Evolutionary conservation across 2,113 vertebrate genomes (phyloP).

Genomic region (Mesitornis unicolor): DNA sequence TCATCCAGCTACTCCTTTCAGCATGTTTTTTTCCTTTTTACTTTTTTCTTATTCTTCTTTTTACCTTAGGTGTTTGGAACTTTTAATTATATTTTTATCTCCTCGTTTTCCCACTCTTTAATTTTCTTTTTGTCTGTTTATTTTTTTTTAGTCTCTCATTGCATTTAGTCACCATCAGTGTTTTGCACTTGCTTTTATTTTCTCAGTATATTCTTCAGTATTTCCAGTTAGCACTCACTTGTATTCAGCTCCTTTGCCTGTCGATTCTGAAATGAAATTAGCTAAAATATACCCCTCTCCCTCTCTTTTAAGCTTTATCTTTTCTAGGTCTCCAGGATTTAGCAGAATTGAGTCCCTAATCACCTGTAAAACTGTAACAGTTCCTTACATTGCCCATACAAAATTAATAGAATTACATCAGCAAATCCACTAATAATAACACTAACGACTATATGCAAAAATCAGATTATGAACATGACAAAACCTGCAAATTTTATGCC

Average conservation of each 20-base stretch:
- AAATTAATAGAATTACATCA: neutral
- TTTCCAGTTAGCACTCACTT: neutral
- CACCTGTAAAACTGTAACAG: neutral
- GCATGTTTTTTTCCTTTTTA: no score
- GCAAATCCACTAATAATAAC: neutral
- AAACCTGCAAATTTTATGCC: neutral
- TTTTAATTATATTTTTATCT: neutral
- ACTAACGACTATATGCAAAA: neutral
- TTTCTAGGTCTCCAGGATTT: neutral
- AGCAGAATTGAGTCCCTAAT: neutral
- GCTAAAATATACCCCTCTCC: neutral
- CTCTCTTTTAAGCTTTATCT: neutral
- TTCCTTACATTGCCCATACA: neutral
- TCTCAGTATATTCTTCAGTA: neutral
- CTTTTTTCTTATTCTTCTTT: neutral
- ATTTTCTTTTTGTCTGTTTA: neutral
- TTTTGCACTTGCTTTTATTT: neutral
- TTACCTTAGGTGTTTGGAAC: neutral
- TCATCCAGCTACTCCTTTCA: neutral
- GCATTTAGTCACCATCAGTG: neutral
- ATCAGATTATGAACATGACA: neutral
- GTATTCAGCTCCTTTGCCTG: neutral
- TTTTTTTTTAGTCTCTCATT: neutral
- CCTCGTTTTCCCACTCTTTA: neutral
- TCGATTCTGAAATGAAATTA: rapidly evolving